Conservation (phyloP, 2,888 invertebrate species). For the Xanthorhoe spadicearia region DNA sequence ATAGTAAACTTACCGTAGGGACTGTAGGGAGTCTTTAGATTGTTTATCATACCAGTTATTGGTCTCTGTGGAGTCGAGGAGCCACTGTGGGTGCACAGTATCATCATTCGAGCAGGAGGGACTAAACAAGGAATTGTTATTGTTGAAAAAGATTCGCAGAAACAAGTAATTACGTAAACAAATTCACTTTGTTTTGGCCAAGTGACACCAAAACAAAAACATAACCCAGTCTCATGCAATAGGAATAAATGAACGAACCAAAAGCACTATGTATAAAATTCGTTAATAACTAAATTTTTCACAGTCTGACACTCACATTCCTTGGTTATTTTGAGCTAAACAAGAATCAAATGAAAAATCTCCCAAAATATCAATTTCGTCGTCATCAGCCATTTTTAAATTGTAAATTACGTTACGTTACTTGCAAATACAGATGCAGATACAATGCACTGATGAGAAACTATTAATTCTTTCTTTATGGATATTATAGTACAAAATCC, state of each 20-base stretch:
- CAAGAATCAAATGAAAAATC: conserved; percentile 88
- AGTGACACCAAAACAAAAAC: conserved; percentile 51
- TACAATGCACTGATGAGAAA: too few species aligned
- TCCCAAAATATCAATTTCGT: conserved; percentile 89
- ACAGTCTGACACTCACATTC: conserved; percentile 79
- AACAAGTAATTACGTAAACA: conserved; percentile 33
- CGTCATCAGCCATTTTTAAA: conserved; percentile 87
- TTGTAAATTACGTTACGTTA: conserved; percentile 3
- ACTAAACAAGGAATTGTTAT: conserved; percentile 47
- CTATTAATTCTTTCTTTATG: too few species aligned
- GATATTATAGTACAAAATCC: too few species aligned
- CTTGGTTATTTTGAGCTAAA: conserved; percentile 84
- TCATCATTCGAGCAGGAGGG: conserved; percentile 85
- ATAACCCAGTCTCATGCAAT: conserved; percentile 5
- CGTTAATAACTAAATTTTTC: background rate
- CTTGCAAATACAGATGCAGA: background rate
- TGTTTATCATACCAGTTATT: conserved; percentile 85
- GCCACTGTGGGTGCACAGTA: conserved; percentile 87
- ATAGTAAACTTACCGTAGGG: conserved; percentile 29
- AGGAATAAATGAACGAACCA: background rate
- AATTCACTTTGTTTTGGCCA: conserved; percentile 45
- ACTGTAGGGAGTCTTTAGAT: conserved; percentile 52
- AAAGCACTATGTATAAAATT: background rate
- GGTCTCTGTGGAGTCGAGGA: conserved; percentile 85
- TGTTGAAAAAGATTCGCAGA: conserved; percentile 5